These are phyloP conservation scores for Willowsia nigromaculata DNA, from an alignment of 2,888 invertebrate species.

Conservation along the genomic window DNA sequence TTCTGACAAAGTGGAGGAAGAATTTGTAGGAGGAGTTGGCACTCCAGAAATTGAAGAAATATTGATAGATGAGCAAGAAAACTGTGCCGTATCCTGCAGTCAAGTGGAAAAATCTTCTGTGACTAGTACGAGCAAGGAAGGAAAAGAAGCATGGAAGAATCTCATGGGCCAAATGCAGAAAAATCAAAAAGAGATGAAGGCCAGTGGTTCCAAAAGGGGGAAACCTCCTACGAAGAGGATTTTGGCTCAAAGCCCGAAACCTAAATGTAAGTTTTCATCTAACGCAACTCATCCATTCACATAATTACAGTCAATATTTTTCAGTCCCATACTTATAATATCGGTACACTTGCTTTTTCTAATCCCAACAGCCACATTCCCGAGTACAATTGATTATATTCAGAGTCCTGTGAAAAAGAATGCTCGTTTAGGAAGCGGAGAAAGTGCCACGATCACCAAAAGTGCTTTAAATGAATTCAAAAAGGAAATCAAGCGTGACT, in stretches of 20 bases:
- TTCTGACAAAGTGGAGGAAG: no score
- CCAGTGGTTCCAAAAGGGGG: background rate
- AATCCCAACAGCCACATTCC: background rate
- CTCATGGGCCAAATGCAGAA: slow-evolving; percentile 76
- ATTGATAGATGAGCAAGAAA: background rate
- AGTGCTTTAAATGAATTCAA: background rate
- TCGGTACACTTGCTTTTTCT: background rate
- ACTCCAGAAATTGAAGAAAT: background rate
- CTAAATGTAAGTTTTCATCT: background rate
- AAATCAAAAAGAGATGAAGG: slow-evolving; percentile 66
- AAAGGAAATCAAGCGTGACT: background rate
- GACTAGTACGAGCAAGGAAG: background rate
- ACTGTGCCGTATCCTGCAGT: background rate
- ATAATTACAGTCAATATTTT: background rate
- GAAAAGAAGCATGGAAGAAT: slow-evolving; percentile 71
- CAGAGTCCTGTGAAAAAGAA: slow-evolving; percentile 41
- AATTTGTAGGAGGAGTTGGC: background rate
- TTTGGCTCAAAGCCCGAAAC: slow-evolving; percentile 23
- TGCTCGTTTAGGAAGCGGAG: background rate
- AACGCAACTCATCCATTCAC: no score
- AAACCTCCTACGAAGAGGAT: slow-evolving; percentile 22
- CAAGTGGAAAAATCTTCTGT: background rate
- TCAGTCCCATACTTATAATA: background rate
- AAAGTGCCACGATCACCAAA: background rate
- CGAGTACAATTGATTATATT: background rate